Base-by-base conservation (phyloP, 1,140 invertebrate genomes). In the Reticulitermes speratus region DNA sequence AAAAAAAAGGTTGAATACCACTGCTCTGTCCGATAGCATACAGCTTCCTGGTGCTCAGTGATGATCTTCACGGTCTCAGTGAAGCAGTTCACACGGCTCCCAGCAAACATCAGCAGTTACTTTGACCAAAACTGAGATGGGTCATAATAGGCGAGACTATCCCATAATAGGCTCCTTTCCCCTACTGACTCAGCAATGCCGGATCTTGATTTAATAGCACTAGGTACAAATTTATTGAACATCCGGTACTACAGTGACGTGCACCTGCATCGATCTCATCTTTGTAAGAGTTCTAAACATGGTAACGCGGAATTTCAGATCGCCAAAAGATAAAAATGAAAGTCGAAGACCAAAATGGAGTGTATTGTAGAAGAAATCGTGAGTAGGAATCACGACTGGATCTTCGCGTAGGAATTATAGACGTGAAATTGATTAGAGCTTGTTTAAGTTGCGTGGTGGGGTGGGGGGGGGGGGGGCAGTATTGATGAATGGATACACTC, bases 341-440 rank as follows among this genome's bases (percentile, higher is more conserved):
- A 55, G 3, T 55, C 52, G n/a, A 30, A 30, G 65, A 8, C 30
- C 38, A 30, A 30, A 75, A 30, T n/a, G n/a, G 65, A 75, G 65
- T 75, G 6, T 30, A 75, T 30, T n/a, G n/a, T 30, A 30, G 25
- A 6, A 14, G 65, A 30, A 30, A 75, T 30, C 65, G 65, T 75
- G 65, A 75, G n/a, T 25, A 12, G n/a, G n/a, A 30, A 25, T 75
- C 65, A 75, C 65, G 65, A 75, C 65, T 65, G 9, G 9, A 48
- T 55, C 65, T 30, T 75, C 65, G 65, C 25, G 8, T 30, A 1
- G 65, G n/a, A 75, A 75, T 75, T 75, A 75, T 25, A 75, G 65
- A 75, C 65, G 65, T 75, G n/a, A 75, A 75, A 75, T 75, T 75
- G 65, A 75, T 75, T 75, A 75, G 65, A 75, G 65, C 21, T 65